phyloP scores from a whole-genome alignment of 1,140 invertebrate genomes.

The Hormaphis cornu region DNA sequence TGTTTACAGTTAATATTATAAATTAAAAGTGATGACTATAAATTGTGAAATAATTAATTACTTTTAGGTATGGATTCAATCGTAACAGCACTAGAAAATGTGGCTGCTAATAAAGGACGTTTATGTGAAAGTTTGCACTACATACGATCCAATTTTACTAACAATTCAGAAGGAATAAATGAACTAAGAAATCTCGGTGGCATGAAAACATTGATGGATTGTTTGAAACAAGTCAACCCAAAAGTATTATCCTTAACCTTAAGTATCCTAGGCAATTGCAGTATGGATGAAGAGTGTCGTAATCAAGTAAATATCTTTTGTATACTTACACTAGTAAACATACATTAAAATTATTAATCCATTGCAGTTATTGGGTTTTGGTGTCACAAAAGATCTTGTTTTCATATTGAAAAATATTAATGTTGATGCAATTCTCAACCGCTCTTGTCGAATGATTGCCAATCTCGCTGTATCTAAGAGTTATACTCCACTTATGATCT shows the following conservation, averaged over 20 bases:
- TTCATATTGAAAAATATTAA: constrained; percentile 35
- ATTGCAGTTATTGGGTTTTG: constrained; percentile 33
- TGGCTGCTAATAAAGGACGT: constrained; percentile 8
- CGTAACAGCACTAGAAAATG: neutral
- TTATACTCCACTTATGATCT: constrained; percentile 34
- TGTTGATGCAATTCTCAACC: constrained; percentile 35
- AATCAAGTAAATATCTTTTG: constrained; percentile 27
- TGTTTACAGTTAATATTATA: no score
- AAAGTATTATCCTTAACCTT: constrained; percentile 37
- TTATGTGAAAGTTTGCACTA: constrained; percentile 30
- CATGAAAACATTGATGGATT: constrained; percentile 35
- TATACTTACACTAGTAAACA: neutral
- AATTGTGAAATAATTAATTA: neutral
- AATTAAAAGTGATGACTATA: no score
- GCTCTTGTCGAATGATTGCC: constrained; percentile 36
- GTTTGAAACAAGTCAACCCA: constrained; percentile 36
- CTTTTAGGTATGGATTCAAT: constrained; percentile 20
- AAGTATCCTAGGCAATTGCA: constrained; percentile 38
- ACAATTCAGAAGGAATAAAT: constrained; percentile 33
- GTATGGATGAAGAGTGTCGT: constrained; percentile 35
- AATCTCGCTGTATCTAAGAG: constrained; percentile 36
- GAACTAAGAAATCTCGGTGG: constrained; percentile 33
- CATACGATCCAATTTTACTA: constrained; percentile 34
- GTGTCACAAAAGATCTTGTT: constrained; percentile 33
- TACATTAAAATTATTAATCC: neutral